Evolutionary conservation across 2,113 vertebrate species (phyloP), one percentile per base, ranked within the genome.

Genomic region (Gasterosteus aculeatus): DNA sequence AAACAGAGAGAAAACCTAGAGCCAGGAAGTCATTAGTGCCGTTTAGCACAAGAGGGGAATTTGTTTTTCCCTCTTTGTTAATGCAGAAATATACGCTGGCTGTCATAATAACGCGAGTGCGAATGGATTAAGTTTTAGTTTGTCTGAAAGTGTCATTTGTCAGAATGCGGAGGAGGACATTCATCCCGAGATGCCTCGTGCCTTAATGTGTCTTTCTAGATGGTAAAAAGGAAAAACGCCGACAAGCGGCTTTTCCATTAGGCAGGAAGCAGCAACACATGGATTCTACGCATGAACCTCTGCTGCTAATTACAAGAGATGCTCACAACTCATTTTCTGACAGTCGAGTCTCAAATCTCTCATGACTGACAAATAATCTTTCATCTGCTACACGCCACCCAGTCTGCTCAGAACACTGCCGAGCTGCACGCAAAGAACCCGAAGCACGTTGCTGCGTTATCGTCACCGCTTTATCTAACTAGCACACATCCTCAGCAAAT

Each of bases 81-180:
- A 80, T 64, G n/a, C 70, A 72, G n/a, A 72, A 65, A 44, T 47
- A 12, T 64, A 18, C 51, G 61, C 51, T 44, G 63, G 64, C 35
- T 77, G 69, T 76, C 35, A 72, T 64, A 71, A 60, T 57, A 44
- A 26, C 19, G 44, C 22, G 18, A 65, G 18, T 41, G 58, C 42
- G 64, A 69, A 82, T 77, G 56, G 82, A 70, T 69, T 72, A 41
- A 47, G 38, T 77, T 71, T 66, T 57, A 35, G 49, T 61, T 46
- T 60, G 18, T 9, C 19, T 29, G 18, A 58, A 72, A 71, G 18
- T 42, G n/a, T 69, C 0, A 39, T 70, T 69, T 73, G 22, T 82
- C 56, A 62, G 69, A 81, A 68, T 7, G 62, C n/a, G 68, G 14
- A 63, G 33, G 15, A 51, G 56, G 19, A 67, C 64, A 41, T 65